phyloP scores from a whole-genome alignment of 2,888 invertebrate genomes.

The Acanthosepion lycidas region DNA sequence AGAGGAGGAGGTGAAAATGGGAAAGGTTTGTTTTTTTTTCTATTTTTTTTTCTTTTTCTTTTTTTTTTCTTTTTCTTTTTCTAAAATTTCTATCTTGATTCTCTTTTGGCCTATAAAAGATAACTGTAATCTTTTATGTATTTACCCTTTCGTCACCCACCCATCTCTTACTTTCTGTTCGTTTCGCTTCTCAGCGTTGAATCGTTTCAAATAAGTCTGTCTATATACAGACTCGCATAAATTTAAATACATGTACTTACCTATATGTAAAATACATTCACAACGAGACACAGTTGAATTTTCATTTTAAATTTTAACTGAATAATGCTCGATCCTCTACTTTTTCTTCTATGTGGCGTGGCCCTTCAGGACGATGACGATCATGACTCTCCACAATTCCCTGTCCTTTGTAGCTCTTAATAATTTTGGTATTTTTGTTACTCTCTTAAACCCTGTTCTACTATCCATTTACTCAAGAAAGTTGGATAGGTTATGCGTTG shows the following conservation, averaged over 20 bases:
- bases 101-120: neutral
- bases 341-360: no score
- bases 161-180: neutral
- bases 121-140: neutral
- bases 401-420: no score
- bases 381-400: no score
- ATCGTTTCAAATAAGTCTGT: neutral
- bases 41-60: neutral
- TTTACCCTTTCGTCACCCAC: neutral
- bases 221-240: neutral
- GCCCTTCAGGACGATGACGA: no score
- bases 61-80: no score
- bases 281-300: no score
- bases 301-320: no score
- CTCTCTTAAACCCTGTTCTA: no score
- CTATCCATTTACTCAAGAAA: no score
- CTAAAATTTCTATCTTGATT: neutral
- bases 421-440: no score
- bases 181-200: neutral
- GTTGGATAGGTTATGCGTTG: no score
- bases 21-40: neutral
- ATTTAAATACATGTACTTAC: neutral
- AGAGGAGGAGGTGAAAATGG: neutral
- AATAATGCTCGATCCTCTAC: no score
- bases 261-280: neutral